A percentile compares a stretch with the other conserved stretches of the same genome.
phyloP scores from a whole-genome alignment of 2,797 vertebrate species.

The Anguilla obscura region DNA sequence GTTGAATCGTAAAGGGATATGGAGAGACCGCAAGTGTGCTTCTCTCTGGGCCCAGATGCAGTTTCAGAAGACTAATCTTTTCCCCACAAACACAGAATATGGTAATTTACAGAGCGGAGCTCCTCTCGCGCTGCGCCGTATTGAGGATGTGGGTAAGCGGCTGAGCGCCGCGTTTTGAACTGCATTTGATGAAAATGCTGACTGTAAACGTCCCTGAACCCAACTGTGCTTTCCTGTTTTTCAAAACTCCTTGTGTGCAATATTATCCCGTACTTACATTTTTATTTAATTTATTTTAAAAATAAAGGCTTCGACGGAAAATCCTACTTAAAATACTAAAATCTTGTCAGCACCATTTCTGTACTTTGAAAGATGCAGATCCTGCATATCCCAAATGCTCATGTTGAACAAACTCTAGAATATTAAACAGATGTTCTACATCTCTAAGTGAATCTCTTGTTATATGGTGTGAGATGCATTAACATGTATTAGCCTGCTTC shows the following conservation, averaged over 20 bases:
- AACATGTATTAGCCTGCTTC: neutral
- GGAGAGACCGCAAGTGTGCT: neutral
- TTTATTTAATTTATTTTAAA: neutral
- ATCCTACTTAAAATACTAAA: neutral
- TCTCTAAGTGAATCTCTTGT: neutral
- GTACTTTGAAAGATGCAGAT: neutral
- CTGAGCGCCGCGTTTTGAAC: neutral
- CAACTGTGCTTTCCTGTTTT: conserved; percentile 18
- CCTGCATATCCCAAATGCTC: neutral
- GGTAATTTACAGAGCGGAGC: neutral
- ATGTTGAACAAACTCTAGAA: neutral
- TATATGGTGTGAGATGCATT: neutral
- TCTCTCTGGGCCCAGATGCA: neutral
- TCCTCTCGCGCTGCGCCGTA: neutral
- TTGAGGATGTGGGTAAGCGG: neutral
- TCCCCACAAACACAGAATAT: neutral
- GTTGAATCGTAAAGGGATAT: neutral
- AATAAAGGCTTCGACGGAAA: neutral
- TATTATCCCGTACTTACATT: neutral
- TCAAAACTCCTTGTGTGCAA: neutral
- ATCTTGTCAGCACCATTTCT: neutral
- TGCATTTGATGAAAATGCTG: conserved; percentile 12
- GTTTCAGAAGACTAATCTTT: neutral
- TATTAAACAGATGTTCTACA: neutral
- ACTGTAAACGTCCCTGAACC: conserved; percentile 9